Evolutionary conservation across 1,140 invertebrate genomes (phyloP).

Genomic region (Andrena cerasifolii): DNA sequence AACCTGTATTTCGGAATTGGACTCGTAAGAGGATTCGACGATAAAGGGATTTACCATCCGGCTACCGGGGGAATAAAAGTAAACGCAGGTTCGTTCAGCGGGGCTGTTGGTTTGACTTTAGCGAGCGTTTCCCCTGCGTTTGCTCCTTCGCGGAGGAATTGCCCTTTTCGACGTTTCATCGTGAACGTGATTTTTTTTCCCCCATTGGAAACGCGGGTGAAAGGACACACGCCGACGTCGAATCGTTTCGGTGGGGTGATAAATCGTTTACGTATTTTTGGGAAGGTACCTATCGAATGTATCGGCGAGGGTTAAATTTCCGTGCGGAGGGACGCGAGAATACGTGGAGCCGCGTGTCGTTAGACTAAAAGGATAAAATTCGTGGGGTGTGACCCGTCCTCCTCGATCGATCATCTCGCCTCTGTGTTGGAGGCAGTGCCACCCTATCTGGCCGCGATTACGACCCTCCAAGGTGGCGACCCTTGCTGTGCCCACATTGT

Average conservation of each 20-base stretch:
- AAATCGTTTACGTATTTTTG: not conserved
- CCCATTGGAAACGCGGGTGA: not conserved
- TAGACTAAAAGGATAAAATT: slow-evolving; percentile 27
- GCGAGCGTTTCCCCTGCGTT: not conserved
- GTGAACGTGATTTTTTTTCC: not conserved
- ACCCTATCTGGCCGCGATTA: slow-evolving; percentile 9
- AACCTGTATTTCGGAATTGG: slow-evolving; percentile 34
- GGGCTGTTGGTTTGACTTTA: not conserved
- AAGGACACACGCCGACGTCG: not conserved
- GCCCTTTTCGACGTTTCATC: not conserved
- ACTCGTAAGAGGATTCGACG: slow-evolving; percentile 41
- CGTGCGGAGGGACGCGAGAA: not conserved
- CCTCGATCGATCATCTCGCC: slow-evolving; percentile 16
- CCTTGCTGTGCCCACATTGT: not conserved
- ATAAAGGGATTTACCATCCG: slow-evolving; percentile 34
- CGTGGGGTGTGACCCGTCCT: slow-evolving; percentile 1
- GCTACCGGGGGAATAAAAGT: slow-evolving; percentile 3
- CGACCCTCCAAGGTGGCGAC: not conserved
- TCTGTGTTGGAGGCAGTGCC: not conserved
- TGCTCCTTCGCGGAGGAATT: not conserved
- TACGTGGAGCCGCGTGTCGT: not conserved
- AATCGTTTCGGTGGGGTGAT: not conserved
- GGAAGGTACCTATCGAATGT: too few species aligned
- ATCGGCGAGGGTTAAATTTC: not conserved
- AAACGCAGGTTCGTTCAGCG: slow-evolving; percentile 16